Conservation (phyloP, 2,888 invertebrate genomes). For the Nasonia oneida region DNA sequence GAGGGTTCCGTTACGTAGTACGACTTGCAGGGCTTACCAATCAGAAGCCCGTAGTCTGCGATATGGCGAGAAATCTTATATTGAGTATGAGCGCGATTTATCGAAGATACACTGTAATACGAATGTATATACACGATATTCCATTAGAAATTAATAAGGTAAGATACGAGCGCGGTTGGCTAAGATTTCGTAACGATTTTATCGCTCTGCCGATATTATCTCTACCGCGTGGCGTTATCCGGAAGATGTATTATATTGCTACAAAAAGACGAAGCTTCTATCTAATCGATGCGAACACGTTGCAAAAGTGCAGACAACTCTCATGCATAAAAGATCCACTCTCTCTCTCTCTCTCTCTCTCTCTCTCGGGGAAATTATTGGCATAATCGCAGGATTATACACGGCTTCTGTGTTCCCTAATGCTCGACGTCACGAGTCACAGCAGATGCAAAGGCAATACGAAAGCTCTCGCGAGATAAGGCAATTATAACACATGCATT, state of each 20-base stretch:
- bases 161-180: neutral
- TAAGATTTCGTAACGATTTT: no score
- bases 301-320: neutral
- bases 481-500: neutral
- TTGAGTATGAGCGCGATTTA: neutral
- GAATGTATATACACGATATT: neutral
- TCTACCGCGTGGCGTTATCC: no score
- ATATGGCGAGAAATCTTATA: conserved; percentile 4
- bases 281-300: no score
- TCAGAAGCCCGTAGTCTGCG: conserved; percentile 72
- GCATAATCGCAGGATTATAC: neutral
- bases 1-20: conserved; percentile 65
- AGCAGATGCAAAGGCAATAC: neutral
- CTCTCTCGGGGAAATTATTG: neutral
- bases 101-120: neutral
- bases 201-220: no score
- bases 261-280: no score
- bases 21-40: conserved; percentile 67
- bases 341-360: no score
- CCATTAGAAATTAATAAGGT: neutral
- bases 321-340: neutral
- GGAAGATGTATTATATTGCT: no score
- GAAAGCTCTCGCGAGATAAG: neutral
- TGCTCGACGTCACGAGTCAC: no score
- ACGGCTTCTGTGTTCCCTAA: no score